Percentiles rank a stretch among this genome's conserved stretches.
These are phyloP conservation scores for Ochotona curzoniae DNA, from an alignment of 2,113 vertebrate genomes.

Conservation along the genomic window DNA sequence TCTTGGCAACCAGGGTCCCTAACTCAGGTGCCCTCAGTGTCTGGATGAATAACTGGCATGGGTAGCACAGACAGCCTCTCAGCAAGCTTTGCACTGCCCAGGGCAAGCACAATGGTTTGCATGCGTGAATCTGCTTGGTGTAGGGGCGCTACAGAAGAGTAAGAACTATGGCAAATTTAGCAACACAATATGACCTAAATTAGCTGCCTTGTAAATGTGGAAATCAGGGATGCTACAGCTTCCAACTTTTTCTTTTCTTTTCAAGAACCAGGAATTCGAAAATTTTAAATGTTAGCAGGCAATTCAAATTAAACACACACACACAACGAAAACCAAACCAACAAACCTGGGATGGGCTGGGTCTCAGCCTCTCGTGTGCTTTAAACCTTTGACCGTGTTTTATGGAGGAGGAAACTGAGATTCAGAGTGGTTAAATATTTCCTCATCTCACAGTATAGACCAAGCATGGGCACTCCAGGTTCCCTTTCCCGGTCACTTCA, in stretches of 20 bases:
- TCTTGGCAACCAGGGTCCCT: neutral
- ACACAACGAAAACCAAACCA: neutral
- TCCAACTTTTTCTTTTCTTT: neutral
- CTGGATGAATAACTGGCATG: neutral
- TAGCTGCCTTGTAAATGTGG: neutral
- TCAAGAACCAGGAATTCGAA: neutral
- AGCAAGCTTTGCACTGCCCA: neutral
- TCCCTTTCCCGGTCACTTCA: neutral
- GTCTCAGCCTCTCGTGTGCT: neutral
- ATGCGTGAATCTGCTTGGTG: neutral
- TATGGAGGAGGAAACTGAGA: slow-evolving; percentile 18
- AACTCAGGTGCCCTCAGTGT: neutral
- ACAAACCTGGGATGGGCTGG: neutral
- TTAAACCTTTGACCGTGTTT: neutral
- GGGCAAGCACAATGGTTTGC: neutral
- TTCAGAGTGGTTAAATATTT: slow-evolving; percentile 16
- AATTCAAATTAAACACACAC: neutral
- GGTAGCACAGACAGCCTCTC: neutral
- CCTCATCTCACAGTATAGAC: neutral
- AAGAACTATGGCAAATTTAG: neutral
- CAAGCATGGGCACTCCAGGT: neutral
- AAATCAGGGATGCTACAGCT: neutral
- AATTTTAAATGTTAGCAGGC: neutral
- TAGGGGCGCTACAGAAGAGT: neutral
- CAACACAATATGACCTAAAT: neutral